Conservation (phyloP, 37 sponge, comb jelly and placozoan genomes). For the Petrosia ficiformis region DNA sequence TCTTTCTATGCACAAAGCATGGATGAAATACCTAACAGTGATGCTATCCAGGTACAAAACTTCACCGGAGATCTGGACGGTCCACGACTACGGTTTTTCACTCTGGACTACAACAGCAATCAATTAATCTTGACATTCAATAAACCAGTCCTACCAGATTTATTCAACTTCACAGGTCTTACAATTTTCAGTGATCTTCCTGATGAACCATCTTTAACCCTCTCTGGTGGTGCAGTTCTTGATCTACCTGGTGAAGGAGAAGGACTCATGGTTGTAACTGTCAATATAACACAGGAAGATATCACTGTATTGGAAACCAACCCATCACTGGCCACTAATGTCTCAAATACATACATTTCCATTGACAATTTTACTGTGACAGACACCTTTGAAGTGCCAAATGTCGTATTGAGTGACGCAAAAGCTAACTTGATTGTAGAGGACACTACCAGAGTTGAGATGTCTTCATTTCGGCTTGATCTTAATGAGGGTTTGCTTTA, state of each 20-base stretch:
- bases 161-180: conserved; percentile 68
- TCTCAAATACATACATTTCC: conserved; percentile 43
- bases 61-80: conserved; percentile 63
- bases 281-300: conserved; percentile 61
- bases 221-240: conserved; percentile 69
- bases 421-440: conserved; percentile 15
- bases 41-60: conserved; percentile 62
- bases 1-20: conserved; percentile 62
- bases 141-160: conserved; percentile 71
- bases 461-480: conserved; percentile 57
- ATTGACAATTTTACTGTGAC: conserved; percentile 42
- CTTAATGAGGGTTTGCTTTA: conserved; percentile 53
- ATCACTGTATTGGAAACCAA: conserved; percentile 53
- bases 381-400: conserved; percentile 61
- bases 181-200: conserved; percentile 38
- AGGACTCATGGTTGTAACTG: conserved; percentile 44
- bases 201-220: conserved; percentile 22
- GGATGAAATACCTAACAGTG: conserved; percentile 28
- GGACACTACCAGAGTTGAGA: conserved; percentile 30
- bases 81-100: conserved; percentile 59
- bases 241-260: conserved; percentile 18
- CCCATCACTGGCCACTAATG: conserved; percentile 25
- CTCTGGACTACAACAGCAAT: conserved; percentile 66
- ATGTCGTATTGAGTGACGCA: conserved; percentile 8
- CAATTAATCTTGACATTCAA: conserved; percentile 72